phyloP scores from a whole-genome alignment of 2,888 invertebrate species.

The Lottia gigantea region DNA sequence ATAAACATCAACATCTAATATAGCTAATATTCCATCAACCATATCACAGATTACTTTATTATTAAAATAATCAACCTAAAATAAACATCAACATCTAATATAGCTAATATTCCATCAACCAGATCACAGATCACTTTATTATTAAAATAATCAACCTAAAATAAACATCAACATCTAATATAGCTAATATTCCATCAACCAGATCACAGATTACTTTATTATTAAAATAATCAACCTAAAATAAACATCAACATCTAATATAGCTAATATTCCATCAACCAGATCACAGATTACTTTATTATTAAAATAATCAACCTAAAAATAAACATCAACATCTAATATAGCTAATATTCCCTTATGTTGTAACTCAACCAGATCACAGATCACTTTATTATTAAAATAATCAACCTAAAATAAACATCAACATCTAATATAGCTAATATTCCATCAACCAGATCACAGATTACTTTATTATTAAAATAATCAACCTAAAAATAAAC shows the following conservation, averaged over 20 bases:
- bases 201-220: constrained; percentile 77
- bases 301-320: constrained; percentile 89
- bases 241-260: too few relatives aligned
- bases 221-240: constrained; percentile 89
- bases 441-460: constrained; percentile 94
- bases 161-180: not conserved
- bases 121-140: constrained; percentile 96
- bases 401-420: not conserved
- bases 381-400: not conserved
- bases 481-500: constrained; percentile 78
- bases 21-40: constrained; percentile 91
- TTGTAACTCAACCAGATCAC: too few relatives aligned
- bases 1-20: constrained; percentile 80
- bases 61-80: constrained; percentile 88
- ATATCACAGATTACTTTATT: constrained; percentile 96
- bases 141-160: constrained; percentile 89
- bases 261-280: too few relatives aligned
- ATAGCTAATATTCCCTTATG: too few relatives aligned
- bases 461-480: constrained; percentile 97
- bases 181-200: too few relatives aligned
- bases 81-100: too few relatives aligned
- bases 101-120: too few relatives aligned
- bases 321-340: constrained; percentile 14
- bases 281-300: constrained; percentile 96
- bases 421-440: constrained; percentile 88